These are phyloP conservation scores for Pyrgus malvae DNA, from an alignment of 2,888 invertebrate species.

Conservation along the genomic window DNA sequence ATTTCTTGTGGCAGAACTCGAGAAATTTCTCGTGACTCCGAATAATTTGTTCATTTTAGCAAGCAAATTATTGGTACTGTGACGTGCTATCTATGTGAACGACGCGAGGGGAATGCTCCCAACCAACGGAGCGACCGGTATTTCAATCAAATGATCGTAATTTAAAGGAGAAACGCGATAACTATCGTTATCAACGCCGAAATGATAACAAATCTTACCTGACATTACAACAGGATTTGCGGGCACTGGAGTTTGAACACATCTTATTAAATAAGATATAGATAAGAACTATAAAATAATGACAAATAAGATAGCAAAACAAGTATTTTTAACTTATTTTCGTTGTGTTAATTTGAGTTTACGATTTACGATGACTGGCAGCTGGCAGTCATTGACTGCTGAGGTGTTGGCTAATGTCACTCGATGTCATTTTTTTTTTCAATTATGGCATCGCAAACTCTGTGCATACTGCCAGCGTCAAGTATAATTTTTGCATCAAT, in stretches of 20 bases:
- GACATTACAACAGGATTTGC: constrained; percentile 31
- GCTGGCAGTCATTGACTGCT: too few species aligned
- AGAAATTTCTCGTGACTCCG: constrained; percentile 62
- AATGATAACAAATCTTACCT: constrained; percentile 34
- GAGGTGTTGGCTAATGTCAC: too few species aligned
- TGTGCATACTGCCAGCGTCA: too few species aligned
- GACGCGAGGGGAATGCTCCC: background rate
- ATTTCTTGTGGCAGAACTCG: constrained; percentile 66
- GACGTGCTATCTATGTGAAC: background rate
- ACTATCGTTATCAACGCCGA: constrained; percentile 7
- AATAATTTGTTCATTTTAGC: constrained; percentile 62
- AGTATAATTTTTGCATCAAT: too few species aligned
- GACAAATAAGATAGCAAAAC: background rate
- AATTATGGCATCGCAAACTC: too few species aligned
- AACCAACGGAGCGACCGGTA: background rate
- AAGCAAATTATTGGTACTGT: too few species aligned
- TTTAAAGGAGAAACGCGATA: background rate
- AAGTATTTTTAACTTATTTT: too few species aligned
- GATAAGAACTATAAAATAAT: too few species aligned
- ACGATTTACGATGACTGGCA: too few species aligned
- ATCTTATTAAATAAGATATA: background rate
- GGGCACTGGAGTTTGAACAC: constrained; percentile 9
- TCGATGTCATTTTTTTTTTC: too few species aligned
- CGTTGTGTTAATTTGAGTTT: too few species aligned
- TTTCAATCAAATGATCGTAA: background rate